phyloP scores from a whole-genome alignment of 2,113 vertebrate species.

The Anolis sagrei region DNA sequence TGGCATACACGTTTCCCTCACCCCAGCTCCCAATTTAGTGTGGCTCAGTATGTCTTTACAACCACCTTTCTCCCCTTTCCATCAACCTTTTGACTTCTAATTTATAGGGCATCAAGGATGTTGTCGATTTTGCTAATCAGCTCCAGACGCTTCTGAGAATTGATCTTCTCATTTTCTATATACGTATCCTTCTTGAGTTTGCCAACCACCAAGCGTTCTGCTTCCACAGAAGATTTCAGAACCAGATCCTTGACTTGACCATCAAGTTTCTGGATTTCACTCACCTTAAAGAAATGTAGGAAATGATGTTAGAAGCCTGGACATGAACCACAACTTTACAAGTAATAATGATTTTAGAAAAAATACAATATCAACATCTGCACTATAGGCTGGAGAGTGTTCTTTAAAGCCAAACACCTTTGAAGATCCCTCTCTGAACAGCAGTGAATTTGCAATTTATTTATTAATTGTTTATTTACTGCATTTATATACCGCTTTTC shows the following conservation, averaged over 20 bases:
- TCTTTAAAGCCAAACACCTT: not conserved
- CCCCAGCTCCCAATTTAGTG: constrained; percentile 19
- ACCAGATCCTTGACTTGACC: constrained; percentile 95
- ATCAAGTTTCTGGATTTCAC: constrained; percentile 95
- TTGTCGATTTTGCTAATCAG: constrained; percentile 92
- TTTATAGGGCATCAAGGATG: constrained; percentile 92
- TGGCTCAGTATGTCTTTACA: constrained; percentile 52
- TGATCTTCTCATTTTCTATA: constrained; percentile 91
- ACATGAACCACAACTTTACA: not conserved
- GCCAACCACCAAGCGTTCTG: constrained; percentile 92
- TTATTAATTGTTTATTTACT: no score
- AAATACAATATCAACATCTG: not conserved
- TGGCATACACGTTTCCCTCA: constrained; percentile 19
- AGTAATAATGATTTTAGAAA: not conserved
- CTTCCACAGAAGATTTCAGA: constrained; percentile 89
- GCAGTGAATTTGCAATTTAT: not conserved
- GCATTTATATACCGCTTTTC: no score
- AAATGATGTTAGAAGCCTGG: not conserved
- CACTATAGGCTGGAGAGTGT: not conserved
- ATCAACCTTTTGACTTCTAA: not conserved
- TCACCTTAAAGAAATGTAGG: constrained; percentile 72
- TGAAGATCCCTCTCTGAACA: not conserved
- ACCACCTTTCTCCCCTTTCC: constrained; percentile 58
- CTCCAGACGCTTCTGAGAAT: constrained; percentile 90
- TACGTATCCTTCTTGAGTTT: constrained; percentile 98